Evolutionary conservation across 1,140 invertebrate genomes (phyloP).

Genomic region (Cydia amplana): DNA sequence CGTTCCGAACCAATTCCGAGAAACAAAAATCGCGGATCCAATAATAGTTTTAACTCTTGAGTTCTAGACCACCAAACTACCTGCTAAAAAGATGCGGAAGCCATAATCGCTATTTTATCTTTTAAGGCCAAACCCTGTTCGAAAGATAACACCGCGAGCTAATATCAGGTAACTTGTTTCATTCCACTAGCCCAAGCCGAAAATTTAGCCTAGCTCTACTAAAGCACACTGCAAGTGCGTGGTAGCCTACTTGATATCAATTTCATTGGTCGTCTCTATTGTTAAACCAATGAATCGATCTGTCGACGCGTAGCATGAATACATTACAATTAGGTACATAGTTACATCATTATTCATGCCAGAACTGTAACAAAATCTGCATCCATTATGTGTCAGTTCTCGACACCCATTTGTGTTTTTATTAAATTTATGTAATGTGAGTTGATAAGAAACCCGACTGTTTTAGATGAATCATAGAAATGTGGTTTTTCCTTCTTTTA

Average conservation of each 20-base stretch:
- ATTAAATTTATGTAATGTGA: constrained; percentile 18
- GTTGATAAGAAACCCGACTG: constrained; percentile 12
- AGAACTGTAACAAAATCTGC: constrained; percentile 21
- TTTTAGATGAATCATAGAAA: constrained; percentile 13
- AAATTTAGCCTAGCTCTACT: too few species aligned
- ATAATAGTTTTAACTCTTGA: neutral
- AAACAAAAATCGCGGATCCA: neutral
- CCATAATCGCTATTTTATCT: constrained; percentile 25
- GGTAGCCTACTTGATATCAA: neutral
- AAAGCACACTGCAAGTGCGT: too few species aligned
- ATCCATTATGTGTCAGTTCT: neutral
- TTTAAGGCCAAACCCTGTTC: constrained; percentile 1
- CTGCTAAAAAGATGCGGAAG: neutral
- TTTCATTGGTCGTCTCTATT: constrained; percentile 3
- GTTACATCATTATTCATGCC: constrained; percentile 14
- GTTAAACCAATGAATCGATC: constrained; percentile 11
- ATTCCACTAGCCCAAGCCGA: too few species aligned
- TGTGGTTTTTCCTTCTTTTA: neutral
- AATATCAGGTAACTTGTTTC: neutral
- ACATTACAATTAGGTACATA: constrained; percentile 21
- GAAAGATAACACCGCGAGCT: neutral
- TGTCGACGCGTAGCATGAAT: constrained; percentile 19
- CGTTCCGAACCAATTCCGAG: neutral
- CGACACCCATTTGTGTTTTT: neutral
- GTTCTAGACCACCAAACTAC: constrained; percentile 3